These are phyloP conservation scores for Acrobasis suavella DNA, from an alignment of 2,888 invertebrate genomes.

Conservation along the genomic window DNA sequence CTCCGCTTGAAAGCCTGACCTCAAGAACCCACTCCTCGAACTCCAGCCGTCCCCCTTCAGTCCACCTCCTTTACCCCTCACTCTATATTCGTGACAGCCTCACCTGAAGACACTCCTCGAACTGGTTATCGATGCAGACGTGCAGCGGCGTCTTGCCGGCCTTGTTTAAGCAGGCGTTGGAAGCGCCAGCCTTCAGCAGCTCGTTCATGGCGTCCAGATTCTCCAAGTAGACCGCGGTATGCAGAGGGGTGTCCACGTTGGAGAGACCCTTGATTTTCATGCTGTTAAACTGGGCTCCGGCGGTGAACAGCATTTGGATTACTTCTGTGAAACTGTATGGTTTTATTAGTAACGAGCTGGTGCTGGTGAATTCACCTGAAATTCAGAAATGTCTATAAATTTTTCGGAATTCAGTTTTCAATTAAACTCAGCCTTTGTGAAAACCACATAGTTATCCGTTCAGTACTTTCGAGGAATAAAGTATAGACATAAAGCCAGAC, in stretches of 20 bases:
- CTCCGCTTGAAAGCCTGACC: no score
- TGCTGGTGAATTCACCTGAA: neutral
- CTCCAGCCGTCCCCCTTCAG: no score
- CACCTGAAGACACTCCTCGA: conserved; percentile 69
- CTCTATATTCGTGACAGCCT: no score
- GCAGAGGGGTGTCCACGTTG: conserved; percentile 70
- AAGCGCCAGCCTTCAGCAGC: conserved; percentile 66
- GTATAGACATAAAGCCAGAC: no score
- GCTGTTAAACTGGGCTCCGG: conserved; percentile 45
- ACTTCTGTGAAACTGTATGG: conserved; percentile 49
- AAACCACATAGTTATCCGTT: no score
- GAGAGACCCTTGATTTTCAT: conserved; percentile 46
- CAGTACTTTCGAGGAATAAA: no score
- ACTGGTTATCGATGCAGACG: conserved; percentile 69
- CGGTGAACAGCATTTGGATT: conserved; percentile 44
- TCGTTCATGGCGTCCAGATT: conserved; percentile 66
- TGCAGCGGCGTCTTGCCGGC: conserved; percentile 78
- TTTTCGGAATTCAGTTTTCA: neutral
- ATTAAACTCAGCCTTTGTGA: no score
- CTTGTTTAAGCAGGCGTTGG: conserved; percentile 62
- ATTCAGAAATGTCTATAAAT: neutral
- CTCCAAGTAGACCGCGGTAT: conserved; percentile 75
- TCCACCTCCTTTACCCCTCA: no score
- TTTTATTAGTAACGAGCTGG: neutral
- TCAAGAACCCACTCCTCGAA: no score